Evolutionary conservation across 2,888 invertebrate genomes (phyloP).

Genomic region (Sarcophaga rosellei): DNA sequence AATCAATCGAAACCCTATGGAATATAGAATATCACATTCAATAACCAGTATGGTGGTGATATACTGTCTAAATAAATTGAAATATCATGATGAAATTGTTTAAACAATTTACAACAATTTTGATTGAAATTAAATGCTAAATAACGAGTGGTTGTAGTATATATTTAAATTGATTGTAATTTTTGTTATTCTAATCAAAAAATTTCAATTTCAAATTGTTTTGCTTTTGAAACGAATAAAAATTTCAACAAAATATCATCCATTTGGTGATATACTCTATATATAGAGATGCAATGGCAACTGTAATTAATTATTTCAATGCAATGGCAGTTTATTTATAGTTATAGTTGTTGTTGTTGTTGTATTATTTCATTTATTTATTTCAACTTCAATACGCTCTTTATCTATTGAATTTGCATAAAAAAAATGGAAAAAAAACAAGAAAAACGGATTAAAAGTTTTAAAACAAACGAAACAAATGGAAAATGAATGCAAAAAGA

Average conservation of each 20-base stretch:
- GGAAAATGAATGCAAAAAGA: background rate
- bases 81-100: no score
- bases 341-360: background rate
- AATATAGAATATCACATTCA: no score
- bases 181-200: no score
- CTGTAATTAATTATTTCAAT: slow-evolving; percentile 50
- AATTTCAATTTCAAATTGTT: background rate
- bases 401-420: slow-evolving; percentile 37
- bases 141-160: no score
- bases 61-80: no score
- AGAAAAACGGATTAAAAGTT: background rate
- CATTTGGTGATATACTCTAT: background rate
- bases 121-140: no score
- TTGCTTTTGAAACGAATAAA: background rate
- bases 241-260: background rate
- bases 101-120: no score
- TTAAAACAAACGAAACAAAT: slow-evolving; percentile 2
- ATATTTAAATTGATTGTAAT: no score
- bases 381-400: background rate
- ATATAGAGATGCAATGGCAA: background rate
- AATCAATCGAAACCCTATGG: no score
- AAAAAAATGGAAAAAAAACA: slow-evolving; percentile 24
- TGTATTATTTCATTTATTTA: slow-evolving; percentile 14
- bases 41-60: no score
- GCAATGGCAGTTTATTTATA: slow-evolving; percentile 30